These are phyloP conservation scores for Brienomyrus longianalis DNA, from an alignment of 2,113 vertebrate genomes.

Conservation along the genomic window DNA sequence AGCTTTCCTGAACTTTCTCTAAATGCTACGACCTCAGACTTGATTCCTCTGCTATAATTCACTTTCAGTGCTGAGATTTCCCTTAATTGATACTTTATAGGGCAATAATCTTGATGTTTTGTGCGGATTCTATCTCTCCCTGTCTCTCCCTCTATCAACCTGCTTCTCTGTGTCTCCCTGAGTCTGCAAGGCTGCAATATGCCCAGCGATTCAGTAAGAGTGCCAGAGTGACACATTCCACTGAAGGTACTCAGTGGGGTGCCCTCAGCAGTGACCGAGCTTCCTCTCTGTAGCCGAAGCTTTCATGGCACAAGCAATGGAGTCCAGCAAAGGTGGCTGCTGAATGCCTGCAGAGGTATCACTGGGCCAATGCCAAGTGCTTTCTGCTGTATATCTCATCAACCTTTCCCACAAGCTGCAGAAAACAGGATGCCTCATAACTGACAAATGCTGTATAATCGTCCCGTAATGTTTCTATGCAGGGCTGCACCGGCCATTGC, in stretches of 20 bases:
- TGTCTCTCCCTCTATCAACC: not conserved
- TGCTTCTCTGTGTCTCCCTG: not conserved
- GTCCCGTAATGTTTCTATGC: not conserved
- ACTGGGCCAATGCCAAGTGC: not conserved
- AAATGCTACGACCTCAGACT: not conserved
- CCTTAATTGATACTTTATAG: not conserved
- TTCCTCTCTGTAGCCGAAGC: not conserved
- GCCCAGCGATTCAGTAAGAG: not conserved
- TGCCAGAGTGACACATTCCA: not conserved
- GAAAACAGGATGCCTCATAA: not conserved
- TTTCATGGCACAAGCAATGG: not conserved
- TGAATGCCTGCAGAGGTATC: not conserved
- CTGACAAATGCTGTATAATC: not conserved
- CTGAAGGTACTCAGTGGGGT: not conserved
- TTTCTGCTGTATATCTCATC: not conserved
- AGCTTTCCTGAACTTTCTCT: not conserved
- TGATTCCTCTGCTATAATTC: not conserved
- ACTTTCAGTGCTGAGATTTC: not conserved
- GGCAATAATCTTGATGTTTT: not conserved
- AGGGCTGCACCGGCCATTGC: not conserved
- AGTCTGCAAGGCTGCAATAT: not conserved
- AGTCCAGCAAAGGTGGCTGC: not conserved
- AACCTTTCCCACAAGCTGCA: not conserved
- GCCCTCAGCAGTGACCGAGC: not conserved
- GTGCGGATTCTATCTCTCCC: not conserved